These are phyloP conservation scores for Ceryle rudis DNA, from an alignment of 2,797 vertebrate species.

Conservation along the genomic window DNA sequence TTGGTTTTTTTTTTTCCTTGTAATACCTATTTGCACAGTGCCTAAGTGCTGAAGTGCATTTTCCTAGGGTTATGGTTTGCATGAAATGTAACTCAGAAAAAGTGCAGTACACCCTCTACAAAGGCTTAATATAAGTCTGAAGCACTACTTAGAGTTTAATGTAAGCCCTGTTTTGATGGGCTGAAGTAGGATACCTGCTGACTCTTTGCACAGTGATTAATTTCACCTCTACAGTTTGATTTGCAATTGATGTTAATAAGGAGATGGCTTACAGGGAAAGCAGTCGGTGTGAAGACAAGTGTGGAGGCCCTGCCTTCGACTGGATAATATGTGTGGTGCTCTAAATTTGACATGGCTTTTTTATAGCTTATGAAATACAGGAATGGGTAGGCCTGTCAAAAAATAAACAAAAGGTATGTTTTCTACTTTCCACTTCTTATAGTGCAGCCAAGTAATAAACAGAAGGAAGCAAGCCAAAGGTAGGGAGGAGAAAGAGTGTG, in stretches of 20 bases:
- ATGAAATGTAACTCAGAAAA: slow-evolving; percentile 11
- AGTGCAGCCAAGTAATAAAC: not conserved
- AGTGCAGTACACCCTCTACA: not conserved
- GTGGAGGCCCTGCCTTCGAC: not conserved
- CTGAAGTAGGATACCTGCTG: slow-evolving; percentile 59
- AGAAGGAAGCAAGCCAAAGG: not conserved
- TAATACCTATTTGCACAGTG: slow-evolving; percentile 13
- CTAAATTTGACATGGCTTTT: not conserved
- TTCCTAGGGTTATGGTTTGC: slow-evolving; percentile 11
- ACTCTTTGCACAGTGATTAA: slow-evolving; percentile 32
- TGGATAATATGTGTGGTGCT: not conserved
- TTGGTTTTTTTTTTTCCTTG: not conserved
- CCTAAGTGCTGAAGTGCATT: slow-evolving; percentile 25
- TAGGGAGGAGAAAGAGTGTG: not conserved
- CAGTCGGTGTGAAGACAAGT: slow-evolving; percentile 3
- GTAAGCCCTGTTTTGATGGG: slow-evolving; percentile 44
- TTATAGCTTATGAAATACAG: not conserved
- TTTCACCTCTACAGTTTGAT: slow-evolving; percentile 14
- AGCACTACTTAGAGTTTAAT: slow-evolving; percentile 14
- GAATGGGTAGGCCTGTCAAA: not conserved
- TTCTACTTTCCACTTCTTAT: not conserved
- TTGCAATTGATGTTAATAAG: slow-evolving; percentile 44
- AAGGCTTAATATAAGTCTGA: slow-evolving; percentile 14
- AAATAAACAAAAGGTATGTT: not conserved
- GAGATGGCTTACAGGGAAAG: slow-evolving; percentile 28